phyloP scores from a whole-genome alignment of 2,888 invertebrate genomes.

The Cosmia pyralina region DNA sequence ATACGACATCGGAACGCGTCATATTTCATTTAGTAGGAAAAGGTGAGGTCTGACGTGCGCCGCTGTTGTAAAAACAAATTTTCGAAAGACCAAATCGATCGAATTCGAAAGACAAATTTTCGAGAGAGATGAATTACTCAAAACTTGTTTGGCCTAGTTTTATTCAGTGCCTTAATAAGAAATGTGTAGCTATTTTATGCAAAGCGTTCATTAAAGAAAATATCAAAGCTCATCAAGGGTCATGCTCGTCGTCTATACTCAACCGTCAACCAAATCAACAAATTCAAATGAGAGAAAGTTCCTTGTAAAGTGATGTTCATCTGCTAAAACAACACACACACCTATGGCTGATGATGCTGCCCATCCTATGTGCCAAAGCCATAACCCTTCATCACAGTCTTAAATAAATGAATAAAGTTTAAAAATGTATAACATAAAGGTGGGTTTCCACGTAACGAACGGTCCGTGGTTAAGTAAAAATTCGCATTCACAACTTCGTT shows the following conservation, averaged over 20 bases:
- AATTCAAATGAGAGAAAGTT: not conserved
- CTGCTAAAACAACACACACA: not conserved
- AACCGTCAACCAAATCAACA: not conserved
- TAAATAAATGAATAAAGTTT: constrained; percentile 56
- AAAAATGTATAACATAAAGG: constrained; percentile 61
- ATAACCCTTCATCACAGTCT: constrained; percentile 31
- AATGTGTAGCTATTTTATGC: not conserved
- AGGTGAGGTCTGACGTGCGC: constrained; percentile 71
- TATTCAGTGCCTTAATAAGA: not conserved
- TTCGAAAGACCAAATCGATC: too few species aligned
- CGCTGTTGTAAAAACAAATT: constrained; percentile 52
- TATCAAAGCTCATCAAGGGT: not conserved
- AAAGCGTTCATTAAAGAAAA: not conserved
- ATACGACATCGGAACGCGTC: constrained; percentile 77
- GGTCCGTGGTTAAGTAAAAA: constrained; percentile 83
- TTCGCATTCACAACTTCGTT: constrained; percentile 85
- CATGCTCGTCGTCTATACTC: not conserved
- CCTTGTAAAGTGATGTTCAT: not conserved
- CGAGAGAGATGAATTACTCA: constrained; percentile 29
- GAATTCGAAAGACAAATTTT: constrained; percentile 53
- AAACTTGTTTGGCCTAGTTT: constrained; percentile 26
- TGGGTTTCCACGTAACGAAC: constrained; percentile 71
- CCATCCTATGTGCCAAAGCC: not conserved
- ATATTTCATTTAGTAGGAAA: constrained; percentile 80
- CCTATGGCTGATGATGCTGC: not conserved